phyloP scores from a whole-genome alignment of 2,888 invertebrate species.

The Eretmocerus hayati region DNA sequence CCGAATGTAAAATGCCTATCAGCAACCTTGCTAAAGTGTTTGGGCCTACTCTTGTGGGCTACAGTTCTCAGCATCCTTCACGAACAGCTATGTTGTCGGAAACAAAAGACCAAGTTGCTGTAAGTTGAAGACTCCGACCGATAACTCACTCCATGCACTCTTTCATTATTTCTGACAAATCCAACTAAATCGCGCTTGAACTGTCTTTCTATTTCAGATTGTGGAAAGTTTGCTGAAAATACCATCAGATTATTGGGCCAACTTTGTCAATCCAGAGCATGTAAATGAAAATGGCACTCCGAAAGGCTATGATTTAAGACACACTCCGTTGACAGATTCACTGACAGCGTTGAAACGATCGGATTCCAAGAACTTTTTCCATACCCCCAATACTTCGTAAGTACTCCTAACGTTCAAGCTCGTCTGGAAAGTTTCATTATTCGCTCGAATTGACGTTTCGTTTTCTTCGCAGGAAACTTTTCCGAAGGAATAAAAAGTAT shows the following conservation, averaged over 20 bases:
- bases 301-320: constrained; percentile 37
- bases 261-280: constrained; percentile 55
- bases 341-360: constrained; percentile 37
- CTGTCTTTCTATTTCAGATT: constrained; percentile 47
- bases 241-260: constrained; percentile 69
- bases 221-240: constrained; percentile 65
- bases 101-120: constrained; percentile 67
- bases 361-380: constrained; percentile 38
- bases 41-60: constrained; percentile 91
- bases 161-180: not conserved
- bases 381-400: constrained; percentile 42
- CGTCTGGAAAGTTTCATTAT: too few species aligned
- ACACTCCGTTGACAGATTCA: constrained; percentile 44
- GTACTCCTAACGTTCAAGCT: too few species aligned
- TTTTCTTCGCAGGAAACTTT: constrained; percentile 35
- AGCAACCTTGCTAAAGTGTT: constrained; percentile 86
- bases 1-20: constrained; percentile 85
- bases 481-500: constrained; percentile 42
- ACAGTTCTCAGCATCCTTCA: constrained; percentile 67
- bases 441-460: too few species aligned
- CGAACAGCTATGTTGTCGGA: constrained; percentile 68
- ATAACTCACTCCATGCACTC: not conserved
- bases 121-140: constrained; percentile 40
- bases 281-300: constrained; percentile 35
- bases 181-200: not conserved